Conservation (phyloP, 1,140 invertebrate species). For the Kradibia gibbosae region DNA sequence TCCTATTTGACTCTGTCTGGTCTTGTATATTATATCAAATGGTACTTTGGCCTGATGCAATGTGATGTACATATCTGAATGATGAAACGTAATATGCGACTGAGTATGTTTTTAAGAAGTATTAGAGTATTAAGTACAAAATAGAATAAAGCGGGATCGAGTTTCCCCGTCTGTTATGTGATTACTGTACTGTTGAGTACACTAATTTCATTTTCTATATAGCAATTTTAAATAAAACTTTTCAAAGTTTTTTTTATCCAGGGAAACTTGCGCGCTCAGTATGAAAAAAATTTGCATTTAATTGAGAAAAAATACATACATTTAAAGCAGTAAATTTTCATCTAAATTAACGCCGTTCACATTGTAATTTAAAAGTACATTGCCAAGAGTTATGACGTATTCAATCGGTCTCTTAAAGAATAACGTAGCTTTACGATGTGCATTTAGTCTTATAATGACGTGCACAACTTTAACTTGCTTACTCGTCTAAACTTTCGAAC, state of each 20-base stretch:
- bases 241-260: no score
- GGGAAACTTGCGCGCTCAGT: no score
- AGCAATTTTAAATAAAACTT: no score
- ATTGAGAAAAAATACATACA: no score
- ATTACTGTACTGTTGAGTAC: neutral
- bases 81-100: neutral
- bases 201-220: no score
- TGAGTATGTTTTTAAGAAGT: neutral
- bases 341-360: no score
- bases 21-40: no score
- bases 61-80: neutral
- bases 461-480: neutral
- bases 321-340: no score
- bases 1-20: no score
- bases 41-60: neutral
- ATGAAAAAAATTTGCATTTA: no score
- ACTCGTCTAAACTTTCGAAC: neutral
- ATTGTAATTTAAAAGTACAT: neutral
- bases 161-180: neutral
- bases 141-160: neutral
- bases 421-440: neutral
- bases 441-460: neutral
- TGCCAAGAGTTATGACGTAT: neutral
- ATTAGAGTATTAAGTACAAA: neutral
- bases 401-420: neutral